Evolutionary conservation across 2,113 vertebrate genomes (phyloP).

Genomic region (Phaethornis superciliosus): DNA sequence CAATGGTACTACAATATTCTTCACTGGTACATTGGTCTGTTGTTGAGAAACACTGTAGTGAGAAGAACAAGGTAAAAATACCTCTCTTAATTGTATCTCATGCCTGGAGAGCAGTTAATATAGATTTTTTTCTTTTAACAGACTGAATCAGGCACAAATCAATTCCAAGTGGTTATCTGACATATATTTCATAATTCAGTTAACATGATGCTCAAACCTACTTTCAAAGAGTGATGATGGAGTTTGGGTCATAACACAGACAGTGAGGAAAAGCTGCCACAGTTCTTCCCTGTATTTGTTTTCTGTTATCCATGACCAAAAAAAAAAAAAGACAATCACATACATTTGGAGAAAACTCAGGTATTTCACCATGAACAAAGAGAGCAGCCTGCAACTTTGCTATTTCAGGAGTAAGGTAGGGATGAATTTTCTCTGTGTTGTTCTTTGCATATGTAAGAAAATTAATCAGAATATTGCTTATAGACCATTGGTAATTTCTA

Average conservation of each 20-base stretch:
- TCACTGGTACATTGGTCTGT: not conserved
- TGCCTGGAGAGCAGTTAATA: not conserved
- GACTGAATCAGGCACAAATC: not conserved
- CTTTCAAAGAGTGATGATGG: not conserved
- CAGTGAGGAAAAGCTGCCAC: not conserved
- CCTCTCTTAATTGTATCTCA: not conserved
- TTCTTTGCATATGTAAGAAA: not conserved
- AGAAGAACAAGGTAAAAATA: not conserved
- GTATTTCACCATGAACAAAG: not conserved
- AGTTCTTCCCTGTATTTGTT: not conserved
- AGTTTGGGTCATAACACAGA: not conserved
- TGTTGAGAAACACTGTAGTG: not conserved
- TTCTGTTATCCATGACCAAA: not conserved
- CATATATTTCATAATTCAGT: not conserved
- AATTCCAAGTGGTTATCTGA: not conserved
- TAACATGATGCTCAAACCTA: fast-evolving
- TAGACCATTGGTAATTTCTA: not conserved
- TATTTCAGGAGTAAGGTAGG: fast-evolving
- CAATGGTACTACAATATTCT: not conserved
- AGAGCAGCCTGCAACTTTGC: not conserved
- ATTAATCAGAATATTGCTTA: not conserved
- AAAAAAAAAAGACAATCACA: not conserved
- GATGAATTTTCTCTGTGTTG: not conserved
- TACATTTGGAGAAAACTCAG: not conserved
- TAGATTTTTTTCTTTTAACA: not conserved